Evolutionary conservation across 2,113 vertebrate species (phyloP).

Genomic region (Pelmatolapia mariae): DNA sequence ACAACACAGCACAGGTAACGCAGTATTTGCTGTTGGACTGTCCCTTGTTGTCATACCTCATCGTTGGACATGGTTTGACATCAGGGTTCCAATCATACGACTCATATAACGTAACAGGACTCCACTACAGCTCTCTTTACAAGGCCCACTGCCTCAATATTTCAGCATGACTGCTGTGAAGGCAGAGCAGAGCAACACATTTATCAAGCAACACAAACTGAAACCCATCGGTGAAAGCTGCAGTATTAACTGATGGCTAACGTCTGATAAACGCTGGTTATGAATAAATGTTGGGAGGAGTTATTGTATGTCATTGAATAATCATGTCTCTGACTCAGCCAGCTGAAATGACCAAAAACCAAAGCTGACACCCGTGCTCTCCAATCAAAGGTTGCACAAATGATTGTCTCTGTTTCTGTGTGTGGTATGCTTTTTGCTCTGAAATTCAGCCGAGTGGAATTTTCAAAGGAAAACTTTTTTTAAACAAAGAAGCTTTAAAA

Average conservation of each 20-base stretch:
- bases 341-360: neutral
- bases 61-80: neutral
- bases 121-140: neutral
- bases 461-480: too few species aligned
- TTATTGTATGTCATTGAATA: neutral
- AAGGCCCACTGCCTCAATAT: neutral
- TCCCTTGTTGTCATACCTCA: neutral
- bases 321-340: neutral
- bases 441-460: too few species aligned
- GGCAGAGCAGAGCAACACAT: neutral
- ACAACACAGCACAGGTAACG: neutral
- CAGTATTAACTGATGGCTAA: neutral
- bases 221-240: neutral
- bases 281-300: neutral
- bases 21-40: neutral
- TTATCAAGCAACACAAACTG: neutral
- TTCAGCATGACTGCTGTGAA: neutral
- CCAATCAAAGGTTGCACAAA: neutral
- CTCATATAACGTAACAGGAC: neutral
- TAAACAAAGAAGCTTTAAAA: too few species aligned
- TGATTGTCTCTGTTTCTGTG: neutral
- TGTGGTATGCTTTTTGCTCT: too few species aligned
- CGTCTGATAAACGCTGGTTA: neutral
- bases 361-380: neutral
- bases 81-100: neutral